Evolutionary conservation across 2,113 vertebrate species (phyloP), one percentile per base, ranked within the genome.

Genomic region (Corythoichthys haematopterus): DNA sequence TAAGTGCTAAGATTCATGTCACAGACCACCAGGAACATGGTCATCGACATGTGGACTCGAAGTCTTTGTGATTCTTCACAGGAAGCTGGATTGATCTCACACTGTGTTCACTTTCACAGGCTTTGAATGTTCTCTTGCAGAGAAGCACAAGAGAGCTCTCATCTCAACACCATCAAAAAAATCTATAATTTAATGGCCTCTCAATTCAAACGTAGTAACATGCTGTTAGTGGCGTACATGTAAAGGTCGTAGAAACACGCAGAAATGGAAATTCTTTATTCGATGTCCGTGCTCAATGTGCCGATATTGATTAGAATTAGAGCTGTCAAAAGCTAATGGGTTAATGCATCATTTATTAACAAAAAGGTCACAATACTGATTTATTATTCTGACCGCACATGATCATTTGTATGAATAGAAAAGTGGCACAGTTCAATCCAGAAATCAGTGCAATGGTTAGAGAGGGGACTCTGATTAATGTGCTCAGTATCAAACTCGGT

Each of bases 1-100:
- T 47, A 35, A 61, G 45, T 60, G 71, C 74, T 72, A 64, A 79
- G 74, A 64, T 52, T 56, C 61, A 68, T 64, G 58, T 80, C 73
- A 60, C 1, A 2, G 63, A 62, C 61, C 57, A 33, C 6, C 75
- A 58, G 33, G 73, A 40, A 52, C 20, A 58, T 50, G 6, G 1
- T 1, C 71, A 80, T 78, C 74, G 64, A 84, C 81, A 77, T 58
- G 76, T 38, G 68, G 77, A 64, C 71, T 79, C 65, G 13, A 12
- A 43, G 56, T 66, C 72, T 75, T 68, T 65, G 69, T 15, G 52
- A 62, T 36, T 76, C 65, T 13, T 67, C 15, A 36, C 66, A 11
- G 81, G 71, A 58, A 20, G 60, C 37, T 2, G 46, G 75, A 83
- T 80, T 75, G 78, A 80, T 81, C 77, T 71, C 55, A 9, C 58